Conservation (phyloP, 1,140 invertebrate genomes). For the Archegozetes longisetosus region DNA sequence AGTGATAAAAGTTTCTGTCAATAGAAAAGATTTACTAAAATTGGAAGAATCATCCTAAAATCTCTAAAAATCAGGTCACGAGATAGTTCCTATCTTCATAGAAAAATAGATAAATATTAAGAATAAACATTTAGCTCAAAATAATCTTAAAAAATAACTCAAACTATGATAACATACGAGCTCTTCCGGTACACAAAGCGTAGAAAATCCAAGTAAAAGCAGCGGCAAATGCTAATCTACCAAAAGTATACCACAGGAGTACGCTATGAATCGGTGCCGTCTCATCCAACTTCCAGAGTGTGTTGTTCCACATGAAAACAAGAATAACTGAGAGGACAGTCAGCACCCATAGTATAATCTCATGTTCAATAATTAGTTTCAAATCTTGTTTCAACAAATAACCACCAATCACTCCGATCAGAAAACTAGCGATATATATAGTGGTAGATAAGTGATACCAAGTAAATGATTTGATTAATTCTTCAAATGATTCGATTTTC, state of each 20-base stretch:
- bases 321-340: background rate
- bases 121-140: background rate
- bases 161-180: background rate
- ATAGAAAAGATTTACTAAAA: background rate
- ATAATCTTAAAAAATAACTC: background rate
- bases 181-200: background rate
- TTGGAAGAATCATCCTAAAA: background rate
- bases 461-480: background rate
- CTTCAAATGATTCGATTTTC: background rate
- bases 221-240: background rate
- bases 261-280: background rate
- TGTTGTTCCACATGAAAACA: background rate
- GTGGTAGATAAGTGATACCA: constrained; percentile 8
- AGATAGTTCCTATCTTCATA: too few species aligned
- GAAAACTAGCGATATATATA: background rate
- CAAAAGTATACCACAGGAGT: constrained; percentile 2
- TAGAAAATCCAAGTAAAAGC: constrained; percentile 12
- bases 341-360: background rate
- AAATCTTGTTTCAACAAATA: constrained; percentile 4
- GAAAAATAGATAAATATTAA: background rate
- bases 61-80: too few species aligned
- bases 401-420: constrained; percentile 6
- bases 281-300: constrained; percentile 4
- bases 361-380: background rate
- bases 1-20: background rate